phyloP scores from a whole-genome alignment of 2,113 vertebrate genomes.

The Butorides virescens region DNA sequence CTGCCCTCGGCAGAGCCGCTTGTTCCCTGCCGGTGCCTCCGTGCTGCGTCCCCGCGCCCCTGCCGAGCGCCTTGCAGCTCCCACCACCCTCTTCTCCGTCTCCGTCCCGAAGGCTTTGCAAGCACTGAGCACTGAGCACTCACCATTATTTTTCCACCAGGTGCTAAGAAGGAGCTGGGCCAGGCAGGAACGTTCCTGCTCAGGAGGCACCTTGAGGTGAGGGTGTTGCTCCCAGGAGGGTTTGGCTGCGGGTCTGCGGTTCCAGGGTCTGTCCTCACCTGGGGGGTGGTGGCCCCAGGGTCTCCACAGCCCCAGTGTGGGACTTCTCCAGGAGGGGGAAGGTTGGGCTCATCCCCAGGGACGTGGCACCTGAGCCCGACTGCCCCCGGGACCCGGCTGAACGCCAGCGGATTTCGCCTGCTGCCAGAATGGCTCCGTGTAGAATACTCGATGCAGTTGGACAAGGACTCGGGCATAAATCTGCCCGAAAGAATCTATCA shows the following conservation, averaged over 20 bases:
- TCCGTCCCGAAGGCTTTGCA: background rate
- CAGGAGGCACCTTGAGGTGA: background rate
- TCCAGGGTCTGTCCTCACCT: background rate
- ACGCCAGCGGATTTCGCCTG: background rate
- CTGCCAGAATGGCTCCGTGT: background rate
- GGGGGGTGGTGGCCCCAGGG: background rate
- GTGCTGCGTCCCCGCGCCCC: background rate
- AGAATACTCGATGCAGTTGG: background rate
- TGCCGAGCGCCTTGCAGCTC: accelerated
- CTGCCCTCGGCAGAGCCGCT: background rate
- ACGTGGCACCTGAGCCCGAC: background rate
- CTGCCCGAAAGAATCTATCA: background rate
- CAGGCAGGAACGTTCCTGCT: background rate
- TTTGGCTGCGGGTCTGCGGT: background rate
- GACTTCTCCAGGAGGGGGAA: no score
- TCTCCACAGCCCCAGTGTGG: background rate
- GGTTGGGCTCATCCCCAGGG: background rate
- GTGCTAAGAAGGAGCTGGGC: accelerated
- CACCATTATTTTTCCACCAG: accelerated
- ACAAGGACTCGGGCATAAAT: background rate
- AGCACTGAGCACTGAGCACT: accelerated
- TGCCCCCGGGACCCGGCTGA: accelerated
- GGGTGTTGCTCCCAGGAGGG: background rate
- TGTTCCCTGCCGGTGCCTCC: accelerated
- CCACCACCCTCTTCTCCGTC: accelerated